A percentile compares a stretch with the other conserved stretches of the same genome.
Conservation (phyloP, 2,797 vertebrate species). For the Darevskia mixta region DNA sequence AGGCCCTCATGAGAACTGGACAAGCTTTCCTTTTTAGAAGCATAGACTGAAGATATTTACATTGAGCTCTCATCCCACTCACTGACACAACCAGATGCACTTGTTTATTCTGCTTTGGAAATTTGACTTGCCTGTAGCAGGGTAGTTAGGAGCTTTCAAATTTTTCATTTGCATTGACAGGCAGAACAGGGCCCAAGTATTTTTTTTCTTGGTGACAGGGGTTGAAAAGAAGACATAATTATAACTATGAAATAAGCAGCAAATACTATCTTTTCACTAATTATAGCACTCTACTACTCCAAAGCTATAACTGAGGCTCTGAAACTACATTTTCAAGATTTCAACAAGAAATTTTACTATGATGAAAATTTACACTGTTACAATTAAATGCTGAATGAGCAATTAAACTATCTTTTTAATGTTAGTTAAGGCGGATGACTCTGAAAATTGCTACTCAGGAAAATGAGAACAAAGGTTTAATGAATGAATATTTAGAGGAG, state of each 20-base stretch:
- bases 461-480: slow-evolving; percentile 54
- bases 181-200: background rate
- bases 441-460: slow-evolving; percentile 66
- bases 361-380: background rate
- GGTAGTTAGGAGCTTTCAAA: background rate
- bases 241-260: background rate
- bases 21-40: background rate
- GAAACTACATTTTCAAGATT: background rate
- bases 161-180: background rate
- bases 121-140: background rate
- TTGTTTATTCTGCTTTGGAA: background rate
- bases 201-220: background rate
- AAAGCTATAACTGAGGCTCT: background rate
- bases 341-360: background rate
- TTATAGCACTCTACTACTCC: background rate
- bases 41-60: background rate
- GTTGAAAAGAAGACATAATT: background rate
- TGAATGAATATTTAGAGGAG: slow-evolving; percentile 49
- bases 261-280: background rate
- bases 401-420: slow-evolving; percentile 19
- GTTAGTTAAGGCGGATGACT: slow-evolving; percentile 72
- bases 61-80: background rate
- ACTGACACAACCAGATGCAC: background rate
- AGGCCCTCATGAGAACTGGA: background rate
- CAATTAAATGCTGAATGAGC: background rate